phyloP scores from a whole-genome alignment of 2,888 invertebrate genomes.

The Lobophora halterata region DNA sequence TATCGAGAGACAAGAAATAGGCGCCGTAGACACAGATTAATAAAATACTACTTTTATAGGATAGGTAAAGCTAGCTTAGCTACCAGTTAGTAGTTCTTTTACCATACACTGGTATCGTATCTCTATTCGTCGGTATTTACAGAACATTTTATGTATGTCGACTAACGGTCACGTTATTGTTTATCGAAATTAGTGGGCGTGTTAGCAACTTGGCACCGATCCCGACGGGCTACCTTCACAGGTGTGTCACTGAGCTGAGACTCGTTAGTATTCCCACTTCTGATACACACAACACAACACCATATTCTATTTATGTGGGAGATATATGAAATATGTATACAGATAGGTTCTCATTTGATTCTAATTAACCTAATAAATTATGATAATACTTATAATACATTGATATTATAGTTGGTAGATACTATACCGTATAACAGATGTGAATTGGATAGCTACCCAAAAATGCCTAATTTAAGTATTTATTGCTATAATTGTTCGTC shows the following conservation, averaged over 20 bases:
- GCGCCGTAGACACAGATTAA: too few relatives aligned
- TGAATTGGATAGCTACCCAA: slow-evolving; percentile 2
- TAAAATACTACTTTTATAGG: too few relatives aligned
- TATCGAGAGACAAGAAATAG: too few relatives aligned
- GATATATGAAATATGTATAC: too few relatives aligned
- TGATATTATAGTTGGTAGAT: too few relatives aligned
- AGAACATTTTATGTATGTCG: slow-evolving; percentile 48
- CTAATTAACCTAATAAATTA: too few relatives aligned
- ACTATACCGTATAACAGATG: neutral
- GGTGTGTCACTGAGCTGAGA: slow-evolving; percentile 48
- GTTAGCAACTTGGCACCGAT: slow-evolving; percentile 58
- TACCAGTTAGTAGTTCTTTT: too few relatives aligned
- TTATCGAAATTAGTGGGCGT: slow-evolving; percentile 58
- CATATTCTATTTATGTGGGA: too few relatives aligned
- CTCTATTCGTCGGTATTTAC: slow-evolving; percentile 48
- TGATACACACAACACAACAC: slow-evolving; percentile 9
- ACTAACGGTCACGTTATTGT: slow-evolving; percentile 61
- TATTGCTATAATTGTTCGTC: slow-evolving; percentile 44
- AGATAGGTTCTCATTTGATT: too few relatives aligned
- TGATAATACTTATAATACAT: too few relatives aligned
- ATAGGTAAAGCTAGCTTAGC: too few relatives aligned
- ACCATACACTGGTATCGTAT: slow-evolving; percentile 22
- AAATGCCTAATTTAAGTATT: slow-evolving; percentile 40
- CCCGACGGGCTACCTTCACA: slow-evolving; percentile 58
- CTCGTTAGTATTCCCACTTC: slow-evolving; percentile 40